Conservation (phyloP, 2,113 vertebrate species). For the Rhinogobius similis region DNA sequence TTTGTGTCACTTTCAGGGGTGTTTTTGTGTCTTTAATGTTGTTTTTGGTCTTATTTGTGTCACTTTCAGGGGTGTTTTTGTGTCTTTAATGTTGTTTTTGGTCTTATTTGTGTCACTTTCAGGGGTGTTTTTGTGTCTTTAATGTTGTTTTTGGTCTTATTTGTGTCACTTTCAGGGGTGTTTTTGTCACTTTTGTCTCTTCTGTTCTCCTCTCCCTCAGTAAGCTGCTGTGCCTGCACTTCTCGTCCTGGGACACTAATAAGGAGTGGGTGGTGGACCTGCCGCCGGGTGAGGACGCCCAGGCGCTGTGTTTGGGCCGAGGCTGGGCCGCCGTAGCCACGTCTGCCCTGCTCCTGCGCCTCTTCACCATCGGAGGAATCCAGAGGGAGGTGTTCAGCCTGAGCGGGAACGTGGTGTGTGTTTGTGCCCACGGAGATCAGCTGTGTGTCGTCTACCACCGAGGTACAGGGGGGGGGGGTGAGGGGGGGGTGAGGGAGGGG, state of each 20-base stretch:
- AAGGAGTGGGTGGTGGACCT: conserved; percentile 98
- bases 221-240: conserved; percentile 95
- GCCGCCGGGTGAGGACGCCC: conserved; percentile 83
- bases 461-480: too few species aligned
- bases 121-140: too few species aligned
- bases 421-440: conserved; percentile 91
- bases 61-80: too few species aligned
- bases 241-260: conserved; percentile 93
- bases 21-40: too few species aligned
- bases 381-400: conserved; percentile 92
- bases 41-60: too few species aligned
- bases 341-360: conserved; percentile 78
- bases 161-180: too few species aligned
- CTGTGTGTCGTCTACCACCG: conserved; percentile 87
- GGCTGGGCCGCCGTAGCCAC: conserved; percentile 93
- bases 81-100: too few species aligned
- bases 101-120: too few species aligned
- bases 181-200: too few species aligned
- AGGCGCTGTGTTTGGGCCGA: conserved; percentile 87
- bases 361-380: conserved; percentile 89
- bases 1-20: too few species aligned
- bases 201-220: conserved; percentile 65
- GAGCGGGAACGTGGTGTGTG: conserved; percentile 87
- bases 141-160: too few species aligned
- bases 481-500: too few species aligned